These are phyloP conservation scores for Tipula unca DNA, from an alignment of 2,888 invertebrate species.

Conservation along the genomic window DNA sequence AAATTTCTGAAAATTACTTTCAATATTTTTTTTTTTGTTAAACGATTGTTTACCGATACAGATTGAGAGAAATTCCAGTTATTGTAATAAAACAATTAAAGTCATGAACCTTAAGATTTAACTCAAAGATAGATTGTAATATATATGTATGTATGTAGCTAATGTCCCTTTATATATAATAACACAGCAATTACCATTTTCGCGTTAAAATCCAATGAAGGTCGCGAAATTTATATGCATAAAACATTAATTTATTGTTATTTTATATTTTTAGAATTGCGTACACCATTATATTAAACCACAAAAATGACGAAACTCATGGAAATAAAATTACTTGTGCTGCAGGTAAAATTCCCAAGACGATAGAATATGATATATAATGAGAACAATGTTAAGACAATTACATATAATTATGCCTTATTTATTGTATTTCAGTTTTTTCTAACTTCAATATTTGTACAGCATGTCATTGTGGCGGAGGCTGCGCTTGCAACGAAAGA, in stretches of 20 bases:
- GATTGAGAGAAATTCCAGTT: neutral
- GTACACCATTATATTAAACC: neutral
- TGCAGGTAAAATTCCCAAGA: neutral
- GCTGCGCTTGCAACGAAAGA: slow-evolving; percentile 25
- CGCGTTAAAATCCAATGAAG: neutral
- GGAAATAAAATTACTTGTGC: neutral
- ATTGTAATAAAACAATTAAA: neutral
- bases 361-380: neutral
- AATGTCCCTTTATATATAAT: neutral
- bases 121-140: neutral
- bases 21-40: neutral
- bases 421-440: neutral
- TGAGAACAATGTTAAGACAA: neutral
- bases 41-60: neutral
- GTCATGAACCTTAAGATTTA: neutral
- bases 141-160: no score
- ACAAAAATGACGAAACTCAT: neutral
- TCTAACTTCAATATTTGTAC: neutral
- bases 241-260: neutral
- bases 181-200: neutral
- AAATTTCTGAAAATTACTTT: neutral
- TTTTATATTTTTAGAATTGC: neutral
- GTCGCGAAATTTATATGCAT: neutral
- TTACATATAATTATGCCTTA: neutral
- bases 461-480: neutral